Evolutionary conservation across 2,113 vertebrate genomes (phyloP).

Genomic region (Melanerpes formicivorus): DNA sequence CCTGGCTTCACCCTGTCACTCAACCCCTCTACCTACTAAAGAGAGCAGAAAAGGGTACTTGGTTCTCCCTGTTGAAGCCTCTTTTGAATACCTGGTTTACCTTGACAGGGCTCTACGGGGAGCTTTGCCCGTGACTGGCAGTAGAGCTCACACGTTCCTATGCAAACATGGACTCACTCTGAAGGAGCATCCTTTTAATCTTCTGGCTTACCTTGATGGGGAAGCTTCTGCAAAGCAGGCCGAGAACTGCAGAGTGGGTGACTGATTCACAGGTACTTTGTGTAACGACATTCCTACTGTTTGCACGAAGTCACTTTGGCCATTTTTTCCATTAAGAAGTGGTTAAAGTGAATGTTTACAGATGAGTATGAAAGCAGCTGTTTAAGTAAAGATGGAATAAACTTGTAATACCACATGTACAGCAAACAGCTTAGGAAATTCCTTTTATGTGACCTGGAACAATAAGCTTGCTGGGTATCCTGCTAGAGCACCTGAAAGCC

Average conservation of each 20-base stretch:
- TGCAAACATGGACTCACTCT: neutral
- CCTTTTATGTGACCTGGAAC: slow-evolving; percentile 61
- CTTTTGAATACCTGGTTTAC: neutral
- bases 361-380: slow-evolving; percentile 62
- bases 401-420: slow-evolving; percentile 75
- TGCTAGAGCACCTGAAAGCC: slow-evolving; percentile 29
- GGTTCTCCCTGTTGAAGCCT: neutral
- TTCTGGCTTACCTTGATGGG: slow-evolving; percentile 47
- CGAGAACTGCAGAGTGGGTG: slow-evolving; percentile 31
- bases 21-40: slow-evolving; percentile 1
- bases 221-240: slow-evolving; percentile 32
- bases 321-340: slow-evolving; percentile 62
- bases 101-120: neutral
- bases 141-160: neutral
- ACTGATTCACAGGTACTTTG: slow-evolving; percentile 42
- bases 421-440: slow-evolving; percentile 66
- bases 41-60: neutral
- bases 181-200: slow-evolving; percentile 29
- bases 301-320: slow-evolving; percentile 55
- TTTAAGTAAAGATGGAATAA: slow-evolving; percentile 74
- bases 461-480: slow-evolving; percentile 61
- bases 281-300: slow-evolving; percentile 53
- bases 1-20: neutral
- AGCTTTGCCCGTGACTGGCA: neutral
- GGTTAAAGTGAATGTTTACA: slow-evolving; percentile 61